These are phyloP conservation scores for Rallus limicola DNA, from an alignment of 2,113 vertebrate genomes.

Conservation along the genomic window DNA sequence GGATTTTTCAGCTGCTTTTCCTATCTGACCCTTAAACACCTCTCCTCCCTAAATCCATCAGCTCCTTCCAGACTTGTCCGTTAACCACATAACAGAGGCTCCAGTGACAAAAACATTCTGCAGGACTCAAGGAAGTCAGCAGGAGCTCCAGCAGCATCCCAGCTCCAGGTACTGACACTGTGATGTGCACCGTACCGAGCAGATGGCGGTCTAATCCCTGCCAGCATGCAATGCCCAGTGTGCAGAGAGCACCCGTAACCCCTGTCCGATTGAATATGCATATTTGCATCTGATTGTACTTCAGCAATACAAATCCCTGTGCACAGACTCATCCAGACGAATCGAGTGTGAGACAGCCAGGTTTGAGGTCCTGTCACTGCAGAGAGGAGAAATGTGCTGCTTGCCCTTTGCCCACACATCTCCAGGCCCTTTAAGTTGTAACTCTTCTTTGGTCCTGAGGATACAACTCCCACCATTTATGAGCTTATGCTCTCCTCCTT, in stretches of 20 bases:
- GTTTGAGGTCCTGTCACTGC: background rate
- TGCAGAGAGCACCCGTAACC: background rate
- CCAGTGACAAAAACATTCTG: background rate
- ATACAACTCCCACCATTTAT: background rate
- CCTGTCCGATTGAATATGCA: constrained; percentile 24
- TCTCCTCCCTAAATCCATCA: background rate
- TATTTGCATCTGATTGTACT: constrained; percentile 5
- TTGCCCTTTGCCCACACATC: background rate
- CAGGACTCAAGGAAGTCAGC: constrained; percentile 12
- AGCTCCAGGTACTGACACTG: background rate
- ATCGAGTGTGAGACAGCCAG: background rate
- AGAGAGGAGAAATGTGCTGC: background rate
- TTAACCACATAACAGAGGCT: background rate
- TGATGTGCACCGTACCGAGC: background rate
- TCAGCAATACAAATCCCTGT: background rate
- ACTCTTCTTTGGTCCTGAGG: background rate
- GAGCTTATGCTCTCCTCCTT: background rate
- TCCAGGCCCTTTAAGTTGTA: background rate
- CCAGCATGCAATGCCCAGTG: constrained; percentile 26
- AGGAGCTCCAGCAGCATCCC: background rate
- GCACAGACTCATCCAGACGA: background rate
- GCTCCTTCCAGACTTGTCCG: background rate
- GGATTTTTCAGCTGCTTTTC: background rate
- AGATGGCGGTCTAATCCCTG: constrained; percentile 56
- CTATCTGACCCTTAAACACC: background rate